Base-by-base conservation (phyloP, 2,797 vertebrate species). In the Halcyon leucocephala region DNA sequence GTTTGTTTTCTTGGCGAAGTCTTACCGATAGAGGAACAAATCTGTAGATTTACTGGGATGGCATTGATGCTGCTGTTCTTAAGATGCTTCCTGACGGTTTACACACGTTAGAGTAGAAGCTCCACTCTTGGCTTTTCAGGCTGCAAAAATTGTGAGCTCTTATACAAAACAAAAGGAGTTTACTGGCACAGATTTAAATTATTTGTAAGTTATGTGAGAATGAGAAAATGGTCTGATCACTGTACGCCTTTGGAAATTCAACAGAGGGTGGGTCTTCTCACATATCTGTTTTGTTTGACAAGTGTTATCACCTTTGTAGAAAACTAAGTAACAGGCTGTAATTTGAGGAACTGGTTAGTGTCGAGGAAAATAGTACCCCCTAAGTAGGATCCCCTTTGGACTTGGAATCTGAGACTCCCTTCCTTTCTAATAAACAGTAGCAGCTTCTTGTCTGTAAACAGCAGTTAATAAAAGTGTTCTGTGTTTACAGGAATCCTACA, bases 401-500 rank as follows among this genome's bases (percentile, higher is more conserved):
- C 42, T 48, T 0, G 0, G 33, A 72, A 26, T 26, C 60, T 71
- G 57, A 80, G 51, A 29, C 39, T 78, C 44, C 25, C 31, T 58
- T 48, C 15, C 10, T 48, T 87, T 85, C 62, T 82, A 49, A 20
- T 25, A n/a, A 65, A 24, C 41, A 72, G 71, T 37, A 67, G 54
- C 35, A 73, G 64, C 35, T 95, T 41, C 58, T 69, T 7, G 28
- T 57, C 64, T 71, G 26, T 60, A 65, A 89, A 33, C 2, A 67
- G 35, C 67, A 61, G 78, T 87, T 42, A 69, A 71, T 93, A 42
- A 72, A 69, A 37, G 25, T 29, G 37, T 52, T 61, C 14, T 65
- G 55, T 97, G 74, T 95, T 97, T 95, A 54, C 95, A 99, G 99
- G 99, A 99, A 95, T 99, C 99, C 7, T 99, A 99, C 94, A 98